Evolutionary conservation across 2,888 invertebrate species (phyloP).

Genomic region (Ophion ventricosus): DNA sequence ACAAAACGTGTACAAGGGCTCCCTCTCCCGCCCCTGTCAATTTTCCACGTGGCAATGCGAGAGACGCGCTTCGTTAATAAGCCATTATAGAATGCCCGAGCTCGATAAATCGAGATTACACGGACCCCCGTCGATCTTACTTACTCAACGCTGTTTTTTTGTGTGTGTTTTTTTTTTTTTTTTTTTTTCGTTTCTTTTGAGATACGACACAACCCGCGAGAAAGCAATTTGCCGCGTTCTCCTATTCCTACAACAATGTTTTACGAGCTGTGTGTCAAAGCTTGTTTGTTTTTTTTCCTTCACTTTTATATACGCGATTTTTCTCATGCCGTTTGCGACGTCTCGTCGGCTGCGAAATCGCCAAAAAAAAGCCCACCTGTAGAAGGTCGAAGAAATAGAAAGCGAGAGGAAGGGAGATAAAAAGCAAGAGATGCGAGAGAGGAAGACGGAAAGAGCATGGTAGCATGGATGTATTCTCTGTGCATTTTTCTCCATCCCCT

Average conservation of each 20-base stretch:
- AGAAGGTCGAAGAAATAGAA: constrained; percentile 53
- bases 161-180: too few relatives aligned
- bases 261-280: not conserved
- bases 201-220: not conserved
- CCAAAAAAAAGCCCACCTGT: constrained; percentile 53
- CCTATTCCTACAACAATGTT: not conserved
- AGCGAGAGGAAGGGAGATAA: constrained; percentile 68
- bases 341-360: constrained; percentile 70
- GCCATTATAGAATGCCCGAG: constrained; percentile 70
- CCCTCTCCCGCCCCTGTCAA: constrained; percentile 14
- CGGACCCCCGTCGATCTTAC: constrained; percentile 15
- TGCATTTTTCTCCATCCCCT: constrained; percentile 43
- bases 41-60: constrained; percentile 64
- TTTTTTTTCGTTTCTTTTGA: not conserved
- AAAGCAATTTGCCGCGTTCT: not conserved
- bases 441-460: constrained; percentile 56
- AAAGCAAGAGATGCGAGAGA: constrained; percentile 30
- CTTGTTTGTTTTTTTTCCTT: constrained; percentile 5
- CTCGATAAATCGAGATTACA: constrained; percentile 47
- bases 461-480: constrained; percentile 12
- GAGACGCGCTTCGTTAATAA: constrained; percentile 74
- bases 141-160: not conserved
- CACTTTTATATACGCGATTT: not conserved
- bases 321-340: constrained; percentile 66
- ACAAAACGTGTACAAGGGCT: not conserved